Conservation (phyloP, 2,113 vertebrate genomes). For the Atrichornis clamosus region DNA sequence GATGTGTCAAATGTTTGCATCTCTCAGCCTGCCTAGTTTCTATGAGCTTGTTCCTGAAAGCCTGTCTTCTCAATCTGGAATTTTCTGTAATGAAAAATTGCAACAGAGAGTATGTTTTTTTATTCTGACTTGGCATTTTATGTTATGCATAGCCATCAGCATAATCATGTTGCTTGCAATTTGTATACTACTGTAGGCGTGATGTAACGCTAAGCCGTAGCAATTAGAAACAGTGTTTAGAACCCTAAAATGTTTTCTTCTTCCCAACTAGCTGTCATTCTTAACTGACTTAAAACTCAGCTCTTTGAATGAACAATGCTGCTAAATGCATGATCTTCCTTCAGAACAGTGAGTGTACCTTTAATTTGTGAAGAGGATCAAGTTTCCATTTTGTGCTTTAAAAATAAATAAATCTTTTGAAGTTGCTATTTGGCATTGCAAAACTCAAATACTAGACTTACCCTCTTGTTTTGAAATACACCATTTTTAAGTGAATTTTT, state of each 20-base stretch:
- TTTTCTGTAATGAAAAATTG: not conserved
- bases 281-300: not conserved
- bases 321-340: not conserved
- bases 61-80: not conserved
- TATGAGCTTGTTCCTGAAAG: not conserved
- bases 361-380: not conserved
- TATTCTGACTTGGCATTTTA: not conserved
- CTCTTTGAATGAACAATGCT: not conserved
- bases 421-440: not conserved
- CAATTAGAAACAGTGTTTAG: not conserved
- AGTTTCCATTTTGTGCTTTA: not conserved
- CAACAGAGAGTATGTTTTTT: not conserved
- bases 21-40: not conserved
- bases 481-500: not conserved
- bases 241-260: not conserved
- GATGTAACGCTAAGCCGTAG: not conserved
- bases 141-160: not conserved
- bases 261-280: not conserved
- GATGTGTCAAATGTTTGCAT: not conserved
- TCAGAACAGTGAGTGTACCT: not conserved
- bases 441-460: not conserved
- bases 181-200: not conserved
- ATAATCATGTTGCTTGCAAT: not conserved
- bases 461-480: not conserved
- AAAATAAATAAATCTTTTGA: not conserved